Evolutionary conservation across 2,113 vertebrate genomes (phyloP).

Genomic region (Brevimyrus niger): DNA sequence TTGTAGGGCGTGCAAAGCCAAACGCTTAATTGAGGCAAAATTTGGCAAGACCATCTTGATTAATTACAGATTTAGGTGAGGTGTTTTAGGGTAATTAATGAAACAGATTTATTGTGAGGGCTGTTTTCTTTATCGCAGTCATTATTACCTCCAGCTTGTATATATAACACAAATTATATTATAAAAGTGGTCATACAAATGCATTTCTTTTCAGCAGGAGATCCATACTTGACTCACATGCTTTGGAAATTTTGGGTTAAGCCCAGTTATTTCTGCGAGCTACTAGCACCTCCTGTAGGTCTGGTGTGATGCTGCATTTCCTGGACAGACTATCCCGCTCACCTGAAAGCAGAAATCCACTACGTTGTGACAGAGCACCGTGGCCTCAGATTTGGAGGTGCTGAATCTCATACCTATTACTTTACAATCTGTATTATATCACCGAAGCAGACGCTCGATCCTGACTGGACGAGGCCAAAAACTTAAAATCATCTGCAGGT

Average conservation of each 20-base stretch:
- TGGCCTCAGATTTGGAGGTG: background rate
- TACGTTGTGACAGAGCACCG: background rate
- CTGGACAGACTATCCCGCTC: background rate
- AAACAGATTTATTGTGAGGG: background rate
- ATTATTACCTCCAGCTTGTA: background rate
- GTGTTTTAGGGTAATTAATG: constrained; percentile 1
- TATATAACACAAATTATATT: background rate
- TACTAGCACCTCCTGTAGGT: background rate
- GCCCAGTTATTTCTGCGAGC: background rate
- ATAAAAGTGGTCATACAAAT: background rate
- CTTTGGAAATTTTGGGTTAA: background rate
- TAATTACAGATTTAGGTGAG: background rate
- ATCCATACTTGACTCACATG: background rate
- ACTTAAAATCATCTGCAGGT: background rate
- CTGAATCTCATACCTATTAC: background rate
- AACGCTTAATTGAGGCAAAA: background rate
- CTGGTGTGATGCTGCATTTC: background rate
- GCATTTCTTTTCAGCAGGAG: background rate
- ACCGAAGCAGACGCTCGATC: background rate
- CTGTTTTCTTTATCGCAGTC: background rate
- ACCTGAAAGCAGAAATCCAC: background rate
- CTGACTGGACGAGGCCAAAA: background rate
- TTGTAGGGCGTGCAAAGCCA: background rate
- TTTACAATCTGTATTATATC: background rate
- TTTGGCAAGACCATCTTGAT: background rate